Base-by-base conservation (phyloP, 2,888 invertebrate species). In the Cheilosia scutellata region DNA sequence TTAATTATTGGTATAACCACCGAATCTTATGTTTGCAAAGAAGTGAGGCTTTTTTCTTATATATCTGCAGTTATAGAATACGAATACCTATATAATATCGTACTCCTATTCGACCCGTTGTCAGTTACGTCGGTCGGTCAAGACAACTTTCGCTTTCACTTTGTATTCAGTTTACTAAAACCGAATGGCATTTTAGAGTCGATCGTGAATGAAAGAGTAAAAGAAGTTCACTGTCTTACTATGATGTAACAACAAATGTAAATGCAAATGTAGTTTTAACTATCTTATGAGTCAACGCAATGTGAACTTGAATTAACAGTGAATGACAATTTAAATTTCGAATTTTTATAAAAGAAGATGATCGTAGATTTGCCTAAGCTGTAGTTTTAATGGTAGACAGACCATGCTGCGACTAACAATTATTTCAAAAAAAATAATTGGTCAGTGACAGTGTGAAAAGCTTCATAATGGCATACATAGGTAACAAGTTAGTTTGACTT, bases 81-180 rank as follows among this genome's bases (percentile, higher is more conserved):
- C 11, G 0, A 11, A n/a, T n/a, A 29, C 31, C 37, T 42, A 29
- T 13, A 13, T 37, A 37, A 9, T 9, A 11, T 1, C 37, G 37
- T 37, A 37, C 37, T 42, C 66, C 9, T 31, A 66, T 68, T 63
- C 44, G 65, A 58, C 60, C 63, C 42, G 37, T 37, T 37, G 47
- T 40, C 49, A 58, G 66, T 72, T 72, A 77, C 63, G 76, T 80
- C 55, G 75, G 76, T 80, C 55, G 75, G 65, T 75, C 60, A 80
- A 80, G 75, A 86, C 80, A 90, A 91, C 90, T 91, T 91, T 91
- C 91, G 91, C 91, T 91, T 91, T 91, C 91, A 90, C 91, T 89
- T 89, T 87, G 57, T 40, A 80, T 58, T 79, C 55, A 58, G 65
- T 57, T 79, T 51, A 60, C 58, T 70, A 40, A 75, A 77, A 62